phyloP scores from a whole-genome alignment of 1,140 invertebrate genomes.

The Zaprionus tsacasi region DNA sequence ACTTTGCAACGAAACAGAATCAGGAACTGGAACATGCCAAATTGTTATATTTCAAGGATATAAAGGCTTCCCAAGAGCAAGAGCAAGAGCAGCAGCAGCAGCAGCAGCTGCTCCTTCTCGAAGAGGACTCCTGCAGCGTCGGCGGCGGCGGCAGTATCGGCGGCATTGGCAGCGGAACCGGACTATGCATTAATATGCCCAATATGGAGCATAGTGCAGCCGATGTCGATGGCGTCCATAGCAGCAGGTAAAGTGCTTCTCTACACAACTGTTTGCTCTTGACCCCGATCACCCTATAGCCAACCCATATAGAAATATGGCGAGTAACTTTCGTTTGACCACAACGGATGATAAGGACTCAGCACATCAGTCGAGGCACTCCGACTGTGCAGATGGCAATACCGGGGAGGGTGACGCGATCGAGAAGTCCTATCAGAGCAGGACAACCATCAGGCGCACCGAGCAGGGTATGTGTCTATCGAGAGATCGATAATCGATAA shows the following conservation, averaged over 20 bases:
- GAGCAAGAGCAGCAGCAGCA: conserved; percentile 8
- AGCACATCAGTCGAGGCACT: conserved; percentile 19
- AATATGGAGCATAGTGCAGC: conserved; percentile 8
- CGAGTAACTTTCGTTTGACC: conserved; percentile 42
- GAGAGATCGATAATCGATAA: no score
- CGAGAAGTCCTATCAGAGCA: conserved; percentile 64
- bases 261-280: background rate
- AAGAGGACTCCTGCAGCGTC: conserved; percentile 16
- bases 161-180: background rate
- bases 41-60: conserved; percentile 50
- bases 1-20: conserved; percentile 68
- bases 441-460: conserved; percentile 68
- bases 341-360: conserved; percentile 32
- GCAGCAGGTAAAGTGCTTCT: conserved; percentile 10
- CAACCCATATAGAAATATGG: background rate
- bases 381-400: background rate
- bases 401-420: conserved; percentile 17
- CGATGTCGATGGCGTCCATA: background rate
- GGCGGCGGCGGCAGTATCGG: background rate
- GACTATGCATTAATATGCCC: conserved; percentile 25
- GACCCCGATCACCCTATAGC: background rate
- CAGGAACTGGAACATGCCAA: conserved; percentile 64
- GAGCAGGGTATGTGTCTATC: conserved; percentile 40
- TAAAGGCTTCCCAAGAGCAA: conserved; percentile 16
- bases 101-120: background rate